Evolutionary conservation across 2,888 invertebrate genomes (phyloP).

Genomic region (Lycia hirtaria): DNA sequence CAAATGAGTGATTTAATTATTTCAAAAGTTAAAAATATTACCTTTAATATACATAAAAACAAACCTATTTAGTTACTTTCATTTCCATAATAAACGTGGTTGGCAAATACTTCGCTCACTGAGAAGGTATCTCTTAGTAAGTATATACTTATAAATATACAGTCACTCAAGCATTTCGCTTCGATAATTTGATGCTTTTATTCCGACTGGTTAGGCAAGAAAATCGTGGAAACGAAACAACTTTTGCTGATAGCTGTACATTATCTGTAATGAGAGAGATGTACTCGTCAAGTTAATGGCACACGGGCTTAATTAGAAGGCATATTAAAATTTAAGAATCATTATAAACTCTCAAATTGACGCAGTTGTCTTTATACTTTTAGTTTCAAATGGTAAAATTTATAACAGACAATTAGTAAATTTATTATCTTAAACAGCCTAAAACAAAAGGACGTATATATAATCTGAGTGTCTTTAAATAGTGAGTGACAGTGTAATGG

Average conservation of each 20-base stretch:
- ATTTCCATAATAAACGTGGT: neutral
- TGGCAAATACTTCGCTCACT: neutral
- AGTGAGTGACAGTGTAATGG: too few species aligned
- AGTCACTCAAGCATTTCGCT: conserved; percentile 6
- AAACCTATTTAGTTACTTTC: neutral
- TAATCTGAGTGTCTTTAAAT: too few species aligned
- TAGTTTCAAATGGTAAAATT: neutral
- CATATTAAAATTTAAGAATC: conserved; percentile 3
- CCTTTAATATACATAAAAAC: neutral
- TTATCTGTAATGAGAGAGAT: conserved; percentile 17
- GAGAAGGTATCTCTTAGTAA: too few species aligned
- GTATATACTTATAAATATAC: conserved; percentile 9
- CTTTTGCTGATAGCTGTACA: conserved; percentile 18
- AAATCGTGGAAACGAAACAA: conserved; percentile 13
- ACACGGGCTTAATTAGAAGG: conserved; percentile 7
- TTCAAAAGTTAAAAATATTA: too few species aligned
- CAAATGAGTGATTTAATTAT: too few species aligned
- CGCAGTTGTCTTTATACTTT: conserved; percentile 1
- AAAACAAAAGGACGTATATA: too few species aligned
- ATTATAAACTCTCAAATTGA: neutral
- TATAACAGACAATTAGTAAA: too few species aligned
- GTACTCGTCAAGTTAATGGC: conserved; percentile 14
- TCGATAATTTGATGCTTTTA: conserved; percentile 15
- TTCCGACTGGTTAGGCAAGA: conserved; percentile 21
- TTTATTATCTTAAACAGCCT: too few species aligned